A percentile compares a stretch with the other conserved stretches of the same genome.
Evolutionary conservation across 2,888 invertebrate genomes (phyloP).

Genomic region (Machimus rusticus): DNA sequence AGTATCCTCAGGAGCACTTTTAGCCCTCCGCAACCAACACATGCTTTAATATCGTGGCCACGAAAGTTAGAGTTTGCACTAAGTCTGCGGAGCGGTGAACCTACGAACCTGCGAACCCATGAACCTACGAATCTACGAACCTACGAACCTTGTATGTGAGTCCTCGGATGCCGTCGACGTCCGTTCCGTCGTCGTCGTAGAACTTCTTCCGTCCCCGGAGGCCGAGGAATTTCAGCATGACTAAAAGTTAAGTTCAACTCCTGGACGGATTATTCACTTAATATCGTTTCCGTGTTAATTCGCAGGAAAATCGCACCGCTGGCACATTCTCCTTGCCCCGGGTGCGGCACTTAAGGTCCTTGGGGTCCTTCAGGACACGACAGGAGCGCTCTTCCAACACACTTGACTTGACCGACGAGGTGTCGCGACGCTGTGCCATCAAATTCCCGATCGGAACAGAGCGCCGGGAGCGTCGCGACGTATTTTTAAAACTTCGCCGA

Average conservation of each 20-base stretch:
- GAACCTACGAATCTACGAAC: background rate
- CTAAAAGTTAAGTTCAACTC: background rate
- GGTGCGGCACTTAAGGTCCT: background rate
- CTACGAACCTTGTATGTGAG: constrained; percentile 3
- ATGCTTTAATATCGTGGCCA: background rate
- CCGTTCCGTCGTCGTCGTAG: background rate
- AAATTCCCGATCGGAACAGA: background rate
- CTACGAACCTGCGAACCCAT: too few species aligned
- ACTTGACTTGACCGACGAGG: background rate
- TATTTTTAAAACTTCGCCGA: constrained; percentile 8
- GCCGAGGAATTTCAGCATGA: background rate
- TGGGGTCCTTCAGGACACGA: background rate
- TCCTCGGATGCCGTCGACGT: constrained; percentile 4
- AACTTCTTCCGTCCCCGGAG: background rate
- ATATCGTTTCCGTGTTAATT: background rate
- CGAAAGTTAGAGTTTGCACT: background rate
- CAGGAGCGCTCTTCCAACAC: background rate
- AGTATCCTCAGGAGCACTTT: background rate
- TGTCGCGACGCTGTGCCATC: background rate
- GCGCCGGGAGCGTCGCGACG: constrained; percentile 11
- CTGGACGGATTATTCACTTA: background rate
- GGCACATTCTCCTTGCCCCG: background rate
- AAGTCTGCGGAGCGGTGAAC: too few species aligned
- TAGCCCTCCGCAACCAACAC: background rate
- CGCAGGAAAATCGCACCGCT: background rate